phyloP scores from a whole-genome alignment of 2,797 vertebrate genomes.

The Periparus ater region DNA sequence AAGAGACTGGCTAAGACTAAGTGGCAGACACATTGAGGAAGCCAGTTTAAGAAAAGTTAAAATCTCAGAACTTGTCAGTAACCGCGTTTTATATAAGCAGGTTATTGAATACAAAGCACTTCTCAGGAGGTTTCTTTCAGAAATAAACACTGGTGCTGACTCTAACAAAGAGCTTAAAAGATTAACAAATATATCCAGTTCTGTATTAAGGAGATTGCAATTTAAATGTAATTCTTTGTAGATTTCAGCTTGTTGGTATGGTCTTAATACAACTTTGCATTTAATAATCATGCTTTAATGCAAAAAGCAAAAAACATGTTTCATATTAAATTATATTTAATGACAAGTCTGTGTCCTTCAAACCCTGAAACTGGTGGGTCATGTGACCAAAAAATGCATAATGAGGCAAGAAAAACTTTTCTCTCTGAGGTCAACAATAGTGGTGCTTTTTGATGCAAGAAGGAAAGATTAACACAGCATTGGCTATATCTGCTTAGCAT shows the following conservation, averaged over 20 bases:
- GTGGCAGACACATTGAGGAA: neutral
- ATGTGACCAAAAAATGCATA: neutral
- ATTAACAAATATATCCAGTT: neutral
- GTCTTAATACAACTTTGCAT: neutral
- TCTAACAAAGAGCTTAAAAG: conserved; percentile 18
- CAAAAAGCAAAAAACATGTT: neutral
- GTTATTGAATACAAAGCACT: conserved; percentile 1
- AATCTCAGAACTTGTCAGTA: neutral
- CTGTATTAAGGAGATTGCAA: neutral
- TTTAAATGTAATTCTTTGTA: conserved; percentile 18
- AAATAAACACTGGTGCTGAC: neutral
- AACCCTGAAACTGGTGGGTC: neutral
- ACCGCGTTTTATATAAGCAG: neutral
- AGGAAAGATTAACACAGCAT: neutral
- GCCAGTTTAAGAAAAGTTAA: neutral
- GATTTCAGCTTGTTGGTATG: conserved; percentile 17
- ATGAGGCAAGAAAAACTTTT: neutral
- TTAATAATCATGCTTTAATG: conserved; percentile 9
- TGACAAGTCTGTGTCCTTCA: neutral
- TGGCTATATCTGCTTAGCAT: neutral
- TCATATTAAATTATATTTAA: neutral
- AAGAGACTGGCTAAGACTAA: neutral
- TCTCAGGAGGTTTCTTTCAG: neutral
- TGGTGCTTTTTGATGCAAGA: neutral
- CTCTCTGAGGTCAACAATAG: neutral